Percentiles rank a stretch among this genome's conserved stretches.
phyloP scores from a whole-genome alignment of 2,888 invertebrate species.

The Ormyrus rosae region DNA sequence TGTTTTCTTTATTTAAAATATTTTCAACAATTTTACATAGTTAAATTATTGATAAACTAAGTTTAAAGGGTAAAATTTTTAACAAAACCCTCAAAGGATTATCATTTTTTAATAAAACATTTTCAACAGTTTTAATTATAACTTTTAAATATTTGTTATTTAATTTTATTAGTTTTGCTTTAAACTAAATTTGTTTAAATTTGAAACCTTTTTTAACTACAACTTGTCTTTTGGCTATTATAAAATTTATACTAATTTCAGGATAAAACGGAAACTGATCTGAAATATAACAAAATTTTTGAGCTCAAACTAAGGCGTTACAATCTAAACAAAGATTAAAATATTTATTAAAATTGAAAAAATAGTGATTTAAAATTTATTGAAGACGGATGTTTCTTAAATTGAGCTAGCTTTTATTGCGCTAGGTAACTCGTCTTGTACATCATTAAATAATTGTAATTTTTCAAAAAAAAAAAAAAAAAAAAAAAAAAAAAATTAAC shows the following conservation, averaged over 20 bases:
- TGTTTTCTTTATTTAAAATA: constrained; percentile 32
- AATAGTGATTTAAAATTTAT: constrained; percentile 4
- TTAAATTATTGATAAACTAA: not conserved
- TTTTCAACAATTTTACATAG: constrained; percentile 17
- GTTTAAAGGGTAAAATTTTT: too few relatives aligned
- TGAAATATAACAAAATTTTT: constrained; percentile 15
- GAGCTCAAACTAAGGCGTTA: not conserved
- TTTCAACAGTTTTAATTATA: constrained; percentile 13
- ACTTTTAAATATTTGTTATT: constrained; percentile 13
- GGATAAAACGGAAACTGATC: constrained; percentile 38
- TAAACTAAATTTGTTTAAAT: too few relatives aligned
- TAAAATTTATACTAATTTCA: not conserved
- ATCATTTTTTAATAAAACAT: constrained; percentile 1
- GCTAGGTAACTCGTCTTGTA: constrained; percentile 31
- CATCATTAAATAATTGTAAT: constrained; percentile 38
- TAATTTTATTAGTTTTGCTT: not conserved
- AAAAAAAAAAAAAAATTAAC: not conserved
- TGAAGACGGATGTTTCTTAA: constrained; percentile 46
- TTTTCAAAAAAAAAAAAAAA: constrained; percentile 21
- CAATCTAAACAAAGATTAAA: not conserved
- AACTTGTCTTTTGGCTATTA: too few relatives aligned
- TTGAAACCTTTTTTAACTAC: too few relatives aligned
- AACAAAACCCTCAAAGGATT: too few relatives aligned
- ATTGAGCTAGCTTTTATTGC: constrained; percentile 53
- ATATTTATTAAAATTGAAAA: constrained; percentile 11